These are phyloP conservation scores for Luscinia megarhynchos DNA, from an alignment of 2,797 vertebrate genomes.

Conservation along the genomic window DNA sequence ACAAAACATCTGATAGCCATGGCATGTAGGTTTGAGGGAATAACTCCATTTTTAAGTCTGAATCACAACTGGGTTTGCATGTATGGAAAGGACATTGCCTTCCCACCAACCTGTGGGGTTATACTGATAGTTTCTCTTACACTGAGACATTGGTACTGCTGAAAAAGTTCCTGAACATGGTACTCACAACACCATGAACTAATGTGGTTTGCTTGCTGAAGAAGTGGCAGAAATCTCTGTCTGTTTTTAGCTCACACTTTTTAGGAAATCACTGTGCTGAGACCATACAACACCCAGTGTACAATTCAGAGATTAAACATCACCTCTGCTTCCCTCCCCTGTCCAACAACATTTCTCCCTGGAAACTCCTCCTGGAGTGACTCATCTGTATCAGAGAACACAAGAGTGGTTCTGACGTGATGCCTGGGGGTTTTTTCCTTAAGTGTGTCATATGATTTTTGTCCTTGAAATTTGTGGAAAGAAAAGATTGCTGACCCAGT, in stretches of 20 bases:
- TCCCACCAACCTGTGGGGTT: not conserved
- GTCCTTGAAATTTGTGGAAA: not conserved
- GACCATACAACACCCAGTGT: not conserved
- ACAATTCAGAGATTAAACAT: not conserved
- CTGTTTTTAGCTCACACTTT: not conserved
- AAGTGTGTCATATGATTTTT: not conserved
- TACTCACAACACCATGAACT: not conserved
- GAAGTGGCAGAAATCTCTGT: not conserved
- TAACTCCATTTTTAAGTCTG: not conserved
- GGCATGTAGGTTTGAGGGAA: not conserved
- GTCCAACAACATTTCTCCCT: not conserved
- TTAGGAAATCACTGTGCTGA: not conserved
- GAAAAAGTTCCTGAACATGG: not conserved
- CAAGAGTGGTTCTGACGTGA: fast-evolving
- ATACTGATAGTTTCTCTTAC: not conserved
- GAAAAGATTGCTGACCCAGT: not conserved
- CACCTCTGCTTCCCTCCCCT: not conserved
- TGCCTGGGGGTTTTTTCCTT: not conserved
- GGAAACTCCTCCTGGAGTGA: not conserved
- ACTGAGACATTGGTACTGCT: not conserved
- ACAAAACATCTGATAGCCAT: not conserved
- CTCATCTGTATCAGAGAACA: not conserved
- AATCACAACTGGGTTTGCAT: not conserved
- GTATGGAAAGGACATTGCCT: not conserved
- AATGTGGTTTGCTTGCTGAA: not conserved